Conservation (phyloP, 2,888 invertebrate genomes). For the Ophion obscuratus region DNA sequence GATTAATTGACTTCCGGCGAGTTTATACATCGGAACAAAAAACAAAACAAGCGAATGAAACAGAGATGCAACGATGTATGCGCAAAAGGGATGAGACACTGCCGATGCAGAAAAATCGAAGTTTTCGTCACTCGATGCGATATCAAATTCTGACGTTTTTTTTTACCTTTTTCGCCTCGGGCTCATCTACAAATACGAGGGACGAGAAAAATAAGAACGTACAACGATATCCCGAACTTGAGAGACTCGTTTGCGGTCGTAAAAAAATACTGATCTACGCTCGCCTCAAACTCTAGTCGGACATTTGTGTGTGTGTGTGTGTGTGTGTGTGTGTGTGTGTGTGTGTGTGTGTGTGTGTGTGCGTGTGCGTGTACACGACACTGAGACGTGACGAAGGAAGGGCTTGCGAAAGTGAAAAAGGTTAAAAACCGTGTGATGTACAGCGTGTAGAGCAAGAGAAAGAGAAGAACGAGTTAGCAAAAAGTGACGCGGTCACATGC, state of each 20-base stretch:
- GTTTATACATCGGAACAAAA: slow-evolving; percentile 4
- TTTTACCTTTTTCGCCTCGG: background rate
- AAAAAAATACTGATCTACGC: background rate
- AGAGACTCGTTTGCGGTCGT: background rate
- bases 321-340: background rate
- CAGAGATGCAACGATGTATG: background rate
- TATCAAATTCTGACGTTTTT: background rate
- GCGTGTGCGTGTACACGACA: background rate
- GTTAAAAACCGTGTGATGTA: background rate
- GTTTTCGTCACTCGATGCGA: background rate
- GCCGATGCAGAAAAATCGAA: background rate
- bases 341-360: background rate
- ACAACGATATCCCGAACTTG: background rate
- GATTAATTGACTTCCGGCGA: slow-evolving; percentile 41
- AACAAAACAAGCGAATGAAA: background rate
- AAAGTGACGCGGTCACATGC: background rate
- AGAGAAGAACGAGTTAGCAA: too few species aligned
- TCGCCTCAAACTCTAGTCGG: background rate
- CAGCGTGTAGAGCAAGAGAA: background rate
- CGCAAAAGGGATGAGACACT: background rate
- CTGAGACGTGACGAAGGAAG: background rate
- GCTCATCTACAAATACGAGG: background rate
- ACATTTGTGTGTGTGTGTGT: background rate
- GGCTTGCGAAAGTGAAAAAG: background rate
- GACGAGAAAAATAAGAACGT: background rate